Evolutionary conservation across 1,140 invertebrate species (phyloP).

Genomic region (Megalonaias nervosa): DNA sequence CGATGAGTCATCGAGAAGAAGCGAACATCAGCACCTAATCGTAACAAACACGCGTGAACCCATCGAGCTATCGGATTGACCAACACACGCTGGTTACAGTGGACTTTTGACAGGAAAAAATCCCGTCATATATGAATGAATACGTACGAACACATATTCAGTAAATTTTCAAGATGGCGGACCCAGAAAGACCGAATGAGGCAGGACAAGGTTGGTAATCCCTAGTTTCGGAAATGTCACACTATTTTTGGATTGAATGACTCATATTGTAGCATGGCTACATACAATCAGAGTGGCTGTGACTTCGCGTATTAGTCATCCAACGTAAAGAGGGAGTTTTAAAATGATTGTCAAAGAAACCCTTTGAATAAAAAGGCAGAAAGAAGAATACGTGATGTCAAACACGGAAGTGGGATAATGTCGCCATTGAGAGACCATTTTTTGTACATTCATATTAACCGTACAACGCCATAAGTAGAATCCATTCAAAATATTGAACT

Average conservation of each 20-base stretch:
- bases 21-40: slow-evolving; percentile 61
- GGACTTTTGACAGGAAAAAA: slow-evolving; percentile 32
- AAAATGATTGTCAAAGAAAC: no score
- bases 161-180: slow-evolving; percentile 67
- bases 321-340: no score
- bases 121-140: slow-evolving; percentile 43
- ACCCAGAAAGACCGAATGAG: slow-evolving; percentile 52
- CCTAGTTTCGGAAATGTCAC: slow-evolving; percentile 34
- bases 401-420: no score
- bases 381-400: no score
- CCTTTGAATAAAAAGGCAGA: no score
- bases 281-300: no score
- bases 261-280: slow-evolving; percentile 18
- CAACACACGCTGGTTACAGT: slow-evolving; percentile 30
- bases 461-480: no score
- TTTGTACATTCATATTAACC: no score
- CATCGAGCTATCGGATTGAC: slow-evolving; percentile 46
- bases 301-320: no score
- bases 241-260: slow-evolving; percentile 38
- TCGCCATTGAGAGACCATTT: no score
- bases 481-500: no score
- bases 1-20: slow-evolving; percentile 69
- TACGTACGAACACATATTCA: slow-evolving; percentile 49
- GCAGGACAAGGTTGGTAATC: slow-evolving; percentile 25
- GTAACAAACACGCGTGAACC: slow-evolving; percentile 52